Conservation (phyloP, 2,888 invertebrate species). For the Anthrax anthrax region DNA sequence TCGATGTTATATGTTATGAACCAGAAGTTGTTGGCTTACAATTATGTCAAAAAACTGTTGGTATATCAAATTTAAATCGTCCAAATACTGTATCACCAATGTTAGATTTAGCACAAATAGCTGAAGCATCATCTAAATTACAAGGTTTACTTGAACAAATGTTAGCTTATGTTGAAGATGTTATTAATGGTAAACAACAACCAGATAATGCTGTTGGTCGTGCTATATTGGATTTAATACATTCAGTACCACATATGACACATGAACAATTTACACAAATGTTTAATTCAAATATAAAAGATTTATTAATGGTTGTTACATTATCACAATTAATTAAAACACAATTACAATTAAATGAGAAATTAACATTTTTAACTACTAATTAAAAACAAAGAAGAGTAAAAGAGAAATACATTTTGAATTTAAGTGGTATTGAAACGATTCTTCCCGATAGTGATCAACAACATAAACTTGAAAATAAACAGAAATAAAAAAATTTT, state of each 20-base stretch:
- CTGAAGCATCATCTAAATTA: conserved; percentile 69
- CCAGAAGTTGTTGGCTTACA: conserved; percentile 77
- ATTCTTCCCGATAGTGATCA: too few relatives aligned
- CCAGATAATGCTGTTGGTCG: conserved; percentile 83
- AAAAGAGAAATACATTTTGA: too few relatives aligned
- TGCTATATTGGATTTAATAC: conserved; percentile 75
- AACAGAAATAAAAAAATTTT: too few relatives aligned
- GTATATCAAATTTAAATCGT: conserved; percentile 37
- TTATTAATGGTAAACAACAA: conserved; percentile 59
- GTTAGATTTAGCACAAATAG: conserved; percentile 65
- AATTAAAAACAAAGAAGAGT: conserved; percentile 25
- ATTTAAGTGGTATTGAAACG: too few relatives aligned
- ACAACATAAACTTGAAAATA: too few relatives aligned
- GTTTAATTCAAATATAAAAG: conserved; percentile 93
- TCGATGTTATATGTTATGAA: conserved; percentile 77
- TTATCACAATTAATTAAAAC: conserved; percentile 92
- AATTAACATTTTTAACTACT: conserved; percentile 72
- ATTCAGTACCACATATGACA: conserved; percentile 82
- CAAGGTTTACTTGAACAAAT: conserved; percentile 62
- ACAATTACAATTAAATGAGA: conserved; percentile 92
- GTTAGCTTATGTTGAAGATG: conserved; percentile 80
- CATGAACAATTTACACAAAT: conserved; percentile 84
- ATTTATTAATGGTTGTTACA: conserved; percentile 93
- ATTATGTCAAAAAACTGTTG: conserved; percentile 70
- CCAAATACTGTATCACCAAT: conserved; percentile 52